Evolutionary conservation across 1,140 invertebrate genomes (phyloP).

Genomic region (Cotesia chilonis): DNA sequence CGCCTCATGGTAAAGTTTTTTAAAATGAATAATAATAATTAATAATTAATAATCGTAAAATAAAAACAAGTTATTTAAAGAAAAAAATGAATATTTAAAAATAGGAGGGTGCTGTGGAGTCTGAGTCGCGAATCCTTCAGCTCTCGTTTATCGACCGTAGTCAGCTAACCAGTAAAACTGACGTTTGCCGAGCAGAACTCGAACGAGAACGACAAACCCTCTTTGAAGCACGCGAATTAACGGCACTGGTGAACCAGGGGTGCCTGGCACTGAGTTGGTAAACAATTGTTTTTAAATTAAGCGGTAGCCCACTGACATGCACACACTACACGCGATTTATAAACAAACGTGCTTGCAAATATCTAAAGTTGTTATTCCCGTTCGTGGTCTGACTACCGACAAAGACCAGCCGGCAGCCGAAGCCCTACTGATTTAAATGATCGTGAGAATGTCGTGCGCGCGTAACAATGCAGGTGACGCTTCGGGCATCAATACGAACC

Average conservation of each 20-base stretch:
- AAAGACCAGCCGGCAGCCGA: constrained; percentile 55
- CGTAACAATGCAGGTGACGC: too few species aligned
- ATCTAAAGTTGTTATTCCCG: neutral
- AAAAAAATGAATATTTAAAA: neutral
- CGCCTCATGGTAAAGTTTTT: constrained; percentile 59
- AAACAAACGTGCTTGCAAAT: neutral
- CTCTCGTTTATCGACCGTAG: constrained; percentile 38
- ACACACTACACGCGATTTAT: neutral
- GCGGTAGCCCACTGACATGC: constrained; percentile 1
- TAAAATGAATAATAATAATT: too few species aligned
- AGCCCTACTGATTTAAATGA: constrained; percentile 54
- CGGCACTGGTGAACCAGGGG: neutral
- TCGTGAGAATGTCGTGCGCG: too few species aligned
- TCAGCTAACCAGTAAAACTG: constrained; percentile 21
- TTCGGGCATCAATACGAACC: too few species aligned
- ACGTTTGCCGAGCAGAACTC: neutral
- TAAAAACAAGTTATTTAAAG: too few species aligned
- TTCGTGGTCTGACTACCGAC: constrained; percentile 23
- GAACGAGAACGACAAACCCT: neutral
- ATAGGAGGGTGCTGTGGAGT: neutral
- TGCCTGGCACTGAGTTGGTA: too few species aligned
- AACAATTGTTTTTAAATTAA: too few species aligned
- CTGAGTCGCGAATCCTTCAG: neutral
- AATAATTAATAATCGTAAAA: too few species aligned
- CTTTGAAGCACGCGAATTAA: neutral